Base-by-base conservation (phyloP, 2,888 invertebrate species). In the Odontothrips loti region DNA sequence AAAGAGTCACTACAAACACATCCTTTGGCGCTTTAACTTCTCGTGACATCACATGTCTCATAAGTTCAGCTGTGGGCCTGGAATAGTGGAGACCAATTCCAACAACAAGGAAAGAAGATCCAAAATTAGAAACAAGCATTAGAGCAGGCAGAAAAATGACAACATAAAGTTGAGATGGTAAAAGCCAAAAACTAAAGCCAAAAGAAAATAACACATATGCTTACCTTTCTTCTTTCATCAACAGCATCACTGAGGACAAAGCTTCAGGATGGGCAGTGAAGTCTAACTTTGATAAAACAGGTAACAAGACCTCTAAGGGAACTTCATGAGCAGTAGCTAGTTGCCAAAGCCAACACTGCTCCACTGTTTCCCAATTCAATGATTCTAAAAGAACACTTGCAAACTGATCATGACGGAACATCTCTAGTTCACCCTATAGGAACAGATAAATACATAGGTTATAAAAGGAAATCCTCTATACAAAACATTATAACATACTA, bases 301-400 rank as follows among this genome's bases (percentile, higher is more conserved):
- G 94, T 86, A 96, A 88, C 83, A 98, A 93, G 86, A 94, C 93
- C 86, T 97, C 96, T n/a, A 97, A 91, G 81, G 96, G 94, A 86
- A 98, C 94, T 87, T 96, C 96, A 87, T 98, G 98, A 78, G 97
- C 97, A 84, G 94, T 93, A 80, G 98, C 91, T 82, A 99, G 90
- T 88, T 98, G 98, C 99, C 99, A 99, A 79, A 99, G 91, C 87
- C 97, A 98, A 87, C 96, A 94, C 88, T 99, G 99, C 87, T 99
- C 98, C 85, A 97, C 96, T 2, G 98, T 97, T 88, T 99, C 98
- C 96, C 98, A 99, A 82, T 92, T 91, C 81, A 99, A 89, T 85
- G 96, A 98, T 79, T 94, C 93, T 82, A 93, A 94, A 84, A 95
- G 88, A 87, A 95, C 90, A 78, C 92, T 89, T 82, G 92, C 91